phyloP scores from a whole-genome alignment of 2,888 invertebrate species.

The Encarsia formosa region DNA sequence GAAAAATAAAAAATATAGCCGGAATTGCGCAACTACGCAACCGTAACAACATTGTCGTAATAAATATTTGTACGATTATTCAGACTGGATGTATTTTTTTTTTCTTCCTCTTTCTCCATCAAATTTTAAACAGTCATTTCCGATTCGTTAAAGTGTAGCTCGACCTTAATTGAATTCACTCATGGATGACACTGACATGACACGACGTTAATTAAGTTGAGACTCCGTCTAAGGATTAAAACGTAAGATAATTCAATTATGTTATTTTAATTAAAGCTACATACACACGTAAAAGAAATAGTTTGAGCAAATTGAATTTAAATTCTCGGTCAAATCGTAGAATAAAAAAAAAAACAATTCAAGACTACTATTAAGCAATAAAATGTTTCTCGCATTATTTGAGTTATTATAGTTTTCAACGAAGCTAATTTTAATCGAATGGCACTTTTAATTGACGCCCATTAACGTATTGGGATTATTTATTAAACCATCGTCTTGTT shows the following conservation, averaged over 20 bases:
- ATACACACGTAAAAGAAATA: constrained; percentile 4
- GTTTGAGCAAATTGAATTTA: not conserved
- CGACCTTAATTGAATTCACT: constrained; percentile 22
- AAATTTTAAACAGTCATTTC: constrained; percentile 21
- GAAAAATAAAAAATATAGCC: no score
- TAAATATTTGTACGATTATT: no score
- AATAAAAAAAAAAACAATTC: constrained; percentile 5
- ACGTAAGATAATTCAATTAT: constrained; percentile 22
- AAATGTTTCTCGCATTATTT: no score
- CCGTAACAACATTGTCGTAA: no score
- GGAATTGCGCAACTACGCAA: no score
- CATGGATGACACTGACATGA: constrained; percentile 20
- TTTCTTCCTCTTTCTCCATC: not conserved
- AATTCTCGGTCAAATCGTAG: not conserved
- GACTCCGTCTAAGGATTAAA: constrained; percentile 16
- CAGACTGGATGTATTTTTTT: no score
- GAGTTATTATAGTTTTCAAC: no score
- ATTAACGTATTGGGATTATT: no score
- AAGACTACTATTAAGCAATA: no score
- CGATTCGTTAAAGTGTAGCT: constrained; percentile 14
- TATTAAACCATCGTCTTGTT: no score
- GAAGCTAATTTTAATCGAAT: no score
- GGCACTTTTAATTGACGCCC: no score
- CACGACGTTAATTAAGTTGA: constrained; percentile 23
- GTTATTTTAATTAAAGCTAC: constrained; percentile 12